These are phyloP conservation scores for Drosophila maculinotata DNA, from an alignment of 2,888 invertebrate species.

Conservation along the genomic window DNA sequence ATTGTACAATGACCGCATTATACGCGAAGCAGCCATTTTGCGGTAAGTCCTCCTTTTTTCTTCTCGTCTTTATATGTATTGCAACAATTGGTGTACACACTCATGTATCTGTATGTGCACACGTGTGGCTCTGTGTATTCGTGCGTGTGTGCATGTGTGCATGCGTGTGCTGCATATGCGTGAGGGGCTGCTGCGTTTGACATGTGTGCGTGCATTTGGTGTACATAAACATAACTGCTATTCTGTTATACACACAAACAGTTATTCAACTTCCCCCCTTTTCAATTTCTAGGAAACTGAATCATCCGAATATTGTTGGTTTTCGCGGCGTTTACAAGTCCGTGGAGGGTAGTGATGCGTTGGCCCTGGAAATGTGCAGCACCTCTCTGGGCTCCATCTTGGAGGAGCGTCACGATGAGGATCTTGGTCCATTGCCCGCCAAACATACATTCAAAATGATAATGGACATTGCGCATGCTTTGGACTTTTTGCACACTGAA, in stretches of 20 bases:
- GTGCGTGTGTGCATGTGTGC: conserved; percentile 3
- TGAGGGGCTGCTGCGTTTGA: conserved; percentile 41
- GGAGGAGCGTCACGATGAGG: conserved; percentile 88
- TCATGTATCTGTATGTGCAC: conserved; percentile 34
- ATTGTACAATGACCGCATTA: conserved; percentile 86
- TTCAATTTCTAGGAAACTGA: conserved; percentile 86
- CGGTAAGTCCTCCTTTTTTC: conserved; percentile 79
- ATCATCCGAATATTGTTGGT: conserved; percentile 94
- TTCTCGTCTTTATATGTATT: conserved; percentile 17
- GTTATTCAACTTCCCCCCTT: too few relatives aligned
- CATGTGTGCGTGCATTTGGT: conserved; percentile 44
- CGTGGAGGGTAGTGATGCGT: conserved; percentile 85
- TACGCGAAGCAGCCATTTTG: conserved; percentile 90
- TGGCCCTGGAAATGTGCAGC: conserved; percentile 93
- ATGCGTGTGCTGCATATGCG: conserved; percentile 36
- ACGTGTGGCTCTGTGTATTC: conserved; percentile 24
- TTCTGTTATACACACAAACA: conserved; percentile 7
- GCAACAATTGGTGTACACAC: conserved; percentile 21
- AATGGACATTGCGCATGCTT: conserved; percentile 88
- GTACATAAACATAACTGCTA: too few relatives aligned
- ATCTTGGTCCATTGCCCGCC: conserved; percentile 87
- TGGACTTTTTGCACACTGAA: conserved; percentile 91
- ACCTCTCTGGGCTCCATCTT: conserved; percentile 90
- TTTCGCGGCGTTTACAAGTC: conserved; percentile 87
- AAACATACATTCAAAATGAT: conserved; percentile 89